A percentile compares a stretch with the other conserved stretches of the same genome.
These are phyloP conservation scores for Corella eumyota DNA, from an alignment of 23 tunicate genomes.

Conservation along the genomic window DNA sequence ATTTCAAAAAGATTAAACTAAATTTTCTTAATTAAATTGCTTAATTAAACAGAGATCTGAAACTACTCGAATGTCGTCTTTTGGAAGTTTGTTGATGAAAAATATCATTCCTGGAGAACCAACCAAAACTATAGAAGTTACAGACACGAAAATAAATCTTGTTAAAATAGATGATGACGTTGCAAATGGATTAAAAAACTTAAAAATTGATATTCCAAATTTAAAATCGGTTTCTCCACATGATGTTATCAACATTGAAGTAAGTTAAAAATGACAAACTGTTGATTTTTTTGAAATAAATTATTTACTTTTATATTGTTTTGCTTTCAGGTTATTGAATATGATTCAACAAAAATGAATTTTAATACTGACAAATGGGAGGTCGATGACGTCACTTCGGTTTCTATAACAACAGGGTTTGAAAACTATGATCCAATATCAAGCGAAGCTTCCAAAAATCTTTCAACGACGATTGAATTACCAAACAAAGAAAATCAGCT, in stretches of 20 bases:
- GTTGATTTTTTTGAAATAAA: neutral
- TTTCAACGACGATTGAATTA: conserved; percentile 1
- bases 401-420: conserved; percentile 3
- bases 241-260: neutral
- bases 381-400: conserved; percentile 8
- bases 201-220: too few species aligned
- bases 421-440: conserved; percentile 8
- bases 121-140: neutral
- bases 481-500: too few species aligned
- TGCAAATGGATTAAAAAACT: too few species aligned
- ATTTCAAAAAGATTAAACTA: too few species aligned
- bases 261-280: neutral
- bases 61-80: neutral
- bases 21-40: too few species aligned
- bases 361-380: neutral
- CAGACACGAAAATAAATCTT: neutral
- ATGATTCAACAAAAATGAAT: neutral
- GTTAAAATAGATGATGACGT: neutral
- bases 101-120: conserved; percentile 1
- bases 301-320: neutral
- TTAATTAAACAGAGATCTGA: neutral
- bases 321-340: neutral
- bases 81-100: conserved; percentile 4
- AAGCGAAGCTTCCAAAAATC: conserved; percentile 5
- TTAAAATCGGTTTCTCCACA: neutral